phyloP scores from a whole-genome alignment of 2,113 vertebrate species.

The Emydocephalus ijimae region DNA sequence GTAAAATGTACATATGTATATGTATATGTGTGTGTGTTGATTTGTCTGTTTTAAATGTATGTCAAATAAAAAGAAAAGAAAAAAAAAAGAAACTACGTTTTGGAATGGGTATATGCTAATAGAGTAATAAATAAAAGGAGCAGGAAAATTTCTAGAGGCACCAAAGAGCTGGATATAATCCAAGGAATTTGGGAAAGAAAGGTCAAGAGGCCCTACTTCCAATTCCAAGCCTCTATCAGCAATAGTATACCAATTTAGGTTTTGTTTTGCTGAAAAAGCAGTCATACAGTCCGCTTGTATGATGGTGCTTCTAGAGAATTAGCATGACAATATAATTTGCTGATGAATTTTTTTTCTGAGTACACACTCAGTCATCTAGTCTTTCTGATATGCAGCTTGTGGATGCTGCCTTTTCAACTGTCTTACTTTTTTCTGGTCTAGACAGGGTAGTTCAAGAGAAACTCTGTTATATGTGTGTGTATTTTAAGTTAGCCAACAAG shows the following conservation, averaged over 20 bases:
- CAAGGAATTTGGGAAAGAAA: background rate
- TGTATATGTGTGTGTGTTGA: too few species aligned
- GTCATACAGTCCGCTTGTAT: background rate
- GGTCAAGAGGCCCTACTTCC: background rate
- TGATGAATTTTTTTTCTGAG: background rate
- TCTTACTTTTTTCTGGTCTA: background rate
- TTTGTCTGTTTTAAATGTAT: too few species aligned
- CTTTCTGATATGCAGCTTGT: background rate
- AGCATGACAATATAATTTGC: background rate
- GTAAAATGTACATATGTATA: too few species aligned
- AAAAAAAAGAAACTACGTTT: background rate
- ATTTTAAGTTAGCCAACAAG: background rate
- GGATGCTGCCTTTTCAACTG: background rate
- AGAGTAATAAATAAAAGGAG: background rate
- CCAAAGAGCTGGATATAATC: background rate
- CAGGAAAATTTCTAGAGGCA: background rate
- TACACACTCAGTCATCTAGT: background rate
- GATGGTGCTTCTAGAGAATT: too few species aligned
- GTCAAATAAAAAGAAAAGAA: background rate
- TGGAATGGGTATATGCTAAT: background rate
- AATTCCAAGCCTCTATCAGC: background rate
- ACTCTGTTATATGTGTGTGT: background rate
- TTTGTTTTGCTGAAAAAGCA: background rate
- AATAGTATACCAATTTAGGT: background rate
- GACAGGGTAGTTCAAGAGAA: background rate